phyloP scores from a whole-genome alignment of 2,888 invertebrate species.

The Lypha dubia region DNA sequence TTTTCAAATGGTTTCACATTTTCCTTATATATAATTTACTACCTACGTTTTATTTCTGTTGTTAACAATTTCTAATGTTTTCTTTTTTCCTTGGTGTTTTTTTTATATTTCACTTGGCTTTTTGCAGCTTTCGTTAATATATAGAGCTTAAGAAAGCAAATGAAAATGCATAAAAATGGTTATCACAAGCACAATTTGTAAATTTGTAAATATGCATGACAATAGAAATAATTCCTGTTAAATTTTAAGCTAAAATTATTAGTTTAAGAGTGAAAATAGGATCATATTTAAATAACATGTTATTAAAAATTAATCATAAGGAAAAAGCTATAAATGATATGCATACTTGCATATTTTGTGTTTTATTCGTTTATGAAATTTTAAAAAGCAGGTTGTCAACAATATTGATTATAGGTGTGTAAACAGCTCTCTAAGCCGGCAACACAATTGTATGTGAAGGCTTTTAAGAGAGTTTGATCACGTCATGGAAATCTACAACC shows the following conservation, averaged over 20 bases:
- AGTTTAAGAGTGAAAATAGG: not conserved
- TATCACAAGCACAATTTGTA: conserved; percentile 1
- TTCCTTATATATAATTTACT: conserved; percentile 61
- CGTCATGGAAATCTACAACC: no score
- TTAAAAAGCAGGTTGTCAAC: no score
- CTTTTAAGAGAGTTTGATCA: no score
- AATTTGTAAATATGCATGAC: not conserved
- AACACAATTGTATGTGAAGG: no score
- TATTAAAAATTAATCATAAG: conserved; percentile 8
- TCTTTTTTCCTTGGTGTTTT: not conserved
- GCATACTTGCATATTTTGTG: not conserved
- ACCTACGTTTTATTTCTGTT: conserved; percentile 53
- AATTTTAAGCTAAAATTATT: conserved; percentile 8
- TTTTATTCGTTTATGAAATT: no score
- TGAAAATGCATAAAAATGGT: conserved; percentile 34
- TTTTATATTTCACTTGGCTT: not conserved
- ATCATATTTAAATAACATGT: conserved; percentile 2
- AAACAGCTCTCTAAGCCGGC: no score
- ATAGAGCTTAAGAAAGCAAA: conserved; percentile 20
- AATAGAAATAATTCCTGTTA: not conserved
- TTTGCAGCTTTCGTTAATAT: conserved; percentile 28
- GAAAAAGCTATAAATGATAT: not conserved
- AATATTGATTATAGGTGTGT: no score
- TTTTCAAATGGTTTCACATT: conserved; percentile 76
- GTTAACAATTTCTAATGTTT: not conserved